A percentile compares a stretch with the other conserved stretches of the same genome.
Evolutionary conservation across 1,140 invertebrate species (phyloP).

Genomic region (Gonioctena quinquepunctata): DNA sequence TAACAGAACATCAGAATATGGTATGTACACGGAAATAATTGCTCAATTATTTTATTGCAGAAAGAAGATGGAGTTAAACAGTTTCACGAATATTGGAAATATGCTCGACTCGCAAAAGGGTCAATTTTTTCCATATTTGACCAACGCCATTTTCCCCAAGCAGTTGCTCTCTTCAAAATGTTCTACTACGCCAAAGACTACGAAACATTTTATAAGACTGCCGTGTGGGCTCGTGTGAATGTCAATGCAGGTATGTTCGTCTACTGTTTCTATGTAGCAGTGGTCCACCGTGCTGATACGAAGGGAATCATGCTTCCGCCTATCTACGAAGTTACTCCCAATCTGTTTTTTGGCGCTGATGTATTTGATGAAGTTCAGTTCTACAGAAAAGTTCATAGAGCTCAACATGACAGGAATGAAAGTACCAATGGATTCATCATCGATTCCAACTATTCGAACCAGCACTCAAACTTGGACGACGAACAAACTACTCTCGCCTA

Average conservation of each 20-base stretch:
- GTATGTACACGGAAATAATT: no score
- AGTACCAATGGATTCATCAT: slow-evolving; percentile 56
- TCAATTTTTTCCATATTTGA: slow-evolving; percentile 57
- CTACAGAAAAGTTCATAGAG: slow-evolving; percentile 56
- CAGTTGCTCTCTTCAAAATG: slow-evolving; percentile 61
- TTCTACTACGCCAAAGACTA: slow-evolving; percentile 68
- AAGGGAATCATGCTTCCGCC: slow-evolving; percentile 64
- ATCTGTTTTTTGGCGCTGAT: slow-evolving; percentile 63
- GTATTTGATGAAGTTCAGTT: slow-evolving; percentile 63
- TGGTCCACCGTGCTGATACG: slow-evolving; percentile 66
- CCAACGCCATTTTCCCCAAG: slow-evolving; percentile 60
- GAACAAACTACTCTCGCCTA: slow-evolving; percentile 61
- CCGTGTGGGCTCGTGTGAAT: slow-evolving; percentile 65
- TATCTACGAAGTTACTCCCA: slow-evolving; percentile 68
- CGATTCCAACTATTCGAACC: slow-evolving; percentile 59
- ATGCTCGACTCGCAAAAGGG: slow-evolving; percentile 53
- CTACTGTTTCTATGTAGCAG: slow-evolving; percentile 63
- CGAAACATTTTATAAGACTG: slow-evolving; percentile 67
- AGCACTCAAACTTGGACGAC: slow-evolving; percentile 55
- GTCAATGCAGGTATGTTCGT: slow-evolving; percentile 68
- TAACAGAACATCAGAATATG: no score
- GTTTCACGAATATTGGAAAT: slow-evolving; percentile 39
- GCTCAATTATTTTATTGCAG: slow-evolving; percentile 1
- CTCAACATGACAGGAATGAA: slow-evolving; percentile 36
- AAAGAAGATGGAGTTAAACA: slow-evolving; percentile 59